Percentiles rank a stretch among this genome's conserved stretches.
These are phyloP conservation scores for Pseudorasbora parva DNA, from an alignment of 2,113 vertebrate genomes.

Conservation along the genomic window DNA sequence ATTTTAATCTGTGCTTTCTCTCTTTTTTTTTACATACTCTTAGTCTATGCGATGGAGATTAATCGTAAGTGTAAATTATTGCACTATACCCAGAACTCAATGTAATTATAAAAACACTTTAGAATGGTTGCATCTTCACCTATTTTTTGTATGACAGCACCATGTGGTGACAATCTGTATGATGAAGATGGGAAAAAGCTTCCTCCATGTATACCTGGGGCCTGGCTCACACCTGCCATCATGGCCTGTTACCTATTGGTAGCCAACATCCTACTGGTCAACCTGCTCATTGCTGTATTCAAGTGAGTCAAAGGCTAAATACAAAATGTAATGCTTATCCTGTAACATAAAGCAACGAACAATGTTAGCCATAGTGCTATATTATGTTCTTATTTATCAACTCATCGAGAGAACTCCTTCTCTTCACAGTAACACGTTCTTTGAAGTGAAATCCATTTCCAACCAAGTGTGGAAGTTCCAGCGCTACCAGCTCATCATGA, in stretches of 20 bases:
- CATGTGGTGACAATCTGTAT: constrained; percentile 94
- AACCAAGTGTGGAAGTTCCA: constrained; percentile 99
- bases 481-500: constrained; percentile 97
- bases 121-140: neutral
- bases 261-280: constrained; percentile 96
- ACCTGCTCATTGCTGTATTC: constrained; percentile 96
- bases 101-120: constrained; percentile 14
- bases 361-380: neutral
- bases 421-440: constrained; percentile 91
- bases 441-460: constrained; percentile 97
- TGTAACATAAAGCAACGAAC: neutral
- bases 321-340: neutral
- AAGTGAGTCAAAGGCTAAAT: constrained; percentile 79
- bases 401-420: neutral
- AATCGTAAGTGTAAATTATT: constrained; percentile 88
- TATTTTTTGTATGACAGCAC: constrained; percentile 75
- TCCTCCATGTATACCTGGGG: constrained; percentile 95
- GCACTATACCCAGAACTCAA: constrained; percentile 6
- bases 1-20: constrained; percentile 33
- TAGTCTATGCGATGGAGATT: constrained; percentile 99
- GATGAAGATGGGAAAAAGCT: constrained; percentile 96
- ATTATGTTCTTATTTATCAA: neutral
- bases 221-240: constrained; percentile 96
- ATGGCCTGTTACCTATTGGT: constrained; percentile 98
- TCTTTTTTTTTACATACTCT: constrained; percentile 64